Evolutionary conservation across 2,888 invertebrate genomes (phyloP).

Genomic region (Watsonalla binaria): DNA sequence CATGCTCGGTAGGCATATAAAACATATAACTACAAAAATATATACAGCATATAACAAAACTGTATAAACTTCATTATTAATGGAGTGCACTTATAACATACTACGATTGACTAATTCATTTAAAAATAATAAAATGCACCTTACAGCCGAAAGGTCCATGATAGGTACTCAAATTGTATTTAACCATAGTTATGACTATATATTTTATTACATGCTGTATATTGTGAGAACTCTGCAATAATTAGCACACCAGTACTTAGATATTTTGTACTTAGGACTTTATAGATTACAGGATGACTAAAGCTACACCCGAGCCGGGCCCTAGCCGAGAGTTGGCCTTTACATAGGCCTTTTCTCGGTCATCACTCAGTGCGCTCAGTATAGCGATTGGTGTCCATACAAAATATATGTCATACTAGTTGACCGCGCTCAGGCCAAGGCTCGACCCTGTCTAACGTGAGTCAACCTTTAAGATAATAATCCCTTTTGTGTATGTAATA

Average conservation of each 20-base stretch:
- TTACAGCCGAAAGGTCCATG: neutral
- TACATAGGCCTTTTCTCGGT: too few species aligned
- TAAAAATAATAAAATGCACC: neutral
- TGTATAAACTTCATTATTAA: conserved; percentile 21
- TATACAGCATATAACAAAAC: conserved; percentile 5
- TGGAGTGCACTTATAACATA: neutral
- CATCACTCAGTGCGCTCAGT: too few species aligned
- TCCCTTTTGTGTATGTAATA: neutral
- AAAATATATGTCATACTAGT: too few species aligned
- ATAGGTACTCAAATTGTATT: neutral
- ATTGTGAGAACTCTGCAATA: neutral
- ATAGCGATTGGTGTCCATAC: too few species aligned
- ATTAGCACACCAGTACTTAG: neutral
- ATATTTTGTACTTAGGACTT: neutral
- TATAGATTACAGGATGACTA: too few species aligned
- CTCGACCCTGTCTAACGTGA: too few species aligned
- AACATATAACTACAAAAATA: conserved; percentile 45
- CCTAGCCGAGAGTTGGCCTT: too few species aligned
- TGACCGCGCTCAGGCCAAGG: too few species aligned
- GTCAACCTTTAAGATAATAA: neutral
- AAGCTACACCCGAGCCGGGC: too few species aligned
- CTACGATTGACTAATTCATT: neutral
- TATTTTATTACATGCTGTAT: neutral
- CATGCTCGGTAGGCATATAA: conserved; percentile 59
- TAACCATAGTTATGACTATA: neutral